Percentiles rank a stretch among this genome's conserved stretches.
These are phyloP conservation scores for Diabrotica undecimpunctata DNA, from an alignment of 1,140 invertebrate species.

Conservation along the genomic window DNA sequence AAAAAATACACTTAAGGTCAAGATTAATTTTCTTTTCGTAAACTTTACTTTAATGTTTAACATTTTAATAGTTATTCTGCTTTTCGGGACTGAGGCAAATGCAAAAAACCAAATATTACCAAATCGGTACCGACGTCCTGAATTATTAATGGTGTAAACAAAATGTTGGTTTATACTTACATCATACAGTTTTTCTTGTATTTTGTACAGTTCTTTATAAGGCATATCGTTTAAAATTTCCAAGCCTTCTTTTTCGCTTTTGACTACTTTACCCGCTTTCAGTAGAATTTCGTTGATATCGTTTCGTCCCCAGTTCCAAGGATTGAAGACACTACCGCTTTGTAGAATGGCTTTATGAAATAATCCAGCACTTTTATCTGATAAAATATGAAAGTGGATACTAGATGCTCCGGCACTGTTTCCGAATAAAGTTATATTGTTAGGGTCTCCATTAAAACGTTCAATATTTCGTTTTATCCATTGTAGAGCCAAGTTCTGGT, in stretches of 20 bases:
- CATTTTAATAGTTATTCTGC: too few species aligned
- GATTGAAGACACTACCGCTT: constrained; percentile 56
- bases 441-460: constrained; percentile 51
- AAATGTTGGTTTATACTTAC: constrained; percentile 20
- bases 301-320: constrained; percentile 48
- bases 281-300: constrained; percentile 45
- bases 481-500: constrained; percentile 55
- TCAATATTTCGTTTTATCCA: constrained; percentile 57
- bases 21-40: too few species aligned
- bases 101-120: too few species aligned
- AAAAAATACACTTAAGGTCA: too few species aligned
- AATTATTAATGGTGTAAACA: too few species aligned
- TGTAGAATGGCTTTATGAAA: constrained; percentile 59
- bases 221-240: constrained; percentile 6
- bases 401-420: constrained; percentile 52
- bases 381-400: constrained; percentile 38
- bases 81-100: too few species aligned
- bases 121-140: too few species aligned
- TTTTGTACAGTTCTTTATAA: constrained; percentile 17
- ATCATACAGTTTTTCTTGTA: constrained; percentile 25
- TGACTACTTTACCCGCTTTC: neutral
- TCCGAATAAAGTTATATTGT: constrained; percentile 51
- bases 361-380: constrained; percentile 44
- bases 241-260: neutral
- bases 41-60: too few species aligned